These are phyloP conservation scores for Daphoenositta chrysoptera DNA, from an alignment of 2,113 vertebrate species.

Conservation along the genomic window DNA sequence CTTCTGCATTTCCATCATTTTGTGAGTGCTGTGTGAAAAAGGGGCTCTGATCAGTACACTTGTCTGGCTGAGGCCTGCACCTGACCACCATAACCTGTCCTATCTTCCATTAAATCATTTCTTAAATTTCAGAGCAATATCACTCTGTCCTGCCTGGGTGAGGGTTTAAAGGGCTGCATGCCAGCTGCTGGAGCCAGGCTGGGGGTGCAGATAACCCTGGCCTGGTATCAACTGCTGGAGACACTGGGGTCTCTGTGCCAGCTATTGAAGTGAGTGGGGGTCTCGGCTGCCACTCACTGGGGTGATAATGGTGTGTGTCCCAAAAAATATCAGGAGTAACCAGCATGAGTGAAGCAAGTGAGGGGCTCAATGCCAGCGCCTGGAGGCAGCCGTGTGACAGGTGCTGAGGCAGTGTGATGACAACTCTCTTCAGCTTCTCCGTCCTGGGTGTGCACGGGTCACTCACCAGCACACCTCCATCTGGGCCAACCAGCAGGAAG, in stretches of 20 bases:
- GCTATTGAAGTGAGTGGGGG: not conserved
- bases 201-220: not conserved
- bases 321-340: not conserved
- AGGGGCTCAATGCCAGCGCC: fast-evolving
- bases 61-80: not conserved
- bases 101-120: not conserved
- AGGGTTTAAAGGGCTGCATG: not conserved
- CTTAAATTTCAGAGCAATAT: not conserved
- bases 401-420: not conserved
- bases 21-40: not conserved
- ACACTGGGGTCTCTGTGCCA: not conserved
- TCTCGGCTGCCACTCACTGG: not conserved
- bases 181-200: not conserved
- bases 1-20: not conserved
- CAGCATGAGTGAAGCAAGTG: not conserved
- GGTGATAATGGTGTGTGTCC: not conserved
- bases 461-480: not conserved
- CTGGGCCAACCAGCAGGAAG: not conserved
- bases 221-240: not conserved
- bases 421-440: not conserved
- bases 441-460: not conserved
- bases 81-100: not conserved
- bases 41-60: fast-evolving
- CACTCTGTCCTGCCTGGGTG: not conserved
- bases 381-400: not conserved